Evolutionary conservation across 2,113 vertebrate genomes (phyloP).

Genomic region (Chloroceryle aenea): DNA sequence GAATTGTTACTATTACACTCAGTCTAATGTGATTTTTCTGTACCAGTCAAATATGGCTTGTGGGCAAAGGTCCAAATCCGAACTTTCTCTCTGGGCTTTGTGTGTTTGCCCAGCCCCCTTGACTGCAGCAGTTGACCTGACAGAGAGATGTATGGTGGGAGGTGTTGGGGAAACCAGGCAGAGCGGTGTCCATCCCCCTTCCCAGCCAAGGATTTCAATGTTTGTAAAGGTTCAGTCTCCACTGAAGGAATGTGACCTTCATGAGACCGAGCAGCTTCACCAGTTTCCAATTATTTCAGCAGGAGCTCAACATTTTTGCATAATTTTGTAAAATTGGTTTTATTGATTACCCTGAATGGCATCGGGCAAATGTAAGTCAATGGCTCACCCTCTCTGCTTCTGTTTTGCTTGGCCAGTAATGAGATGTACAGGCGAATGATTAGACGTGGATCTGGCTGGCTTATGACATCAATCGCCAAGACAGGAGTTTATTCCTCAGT

Average conservation of each 20-base stretch:
- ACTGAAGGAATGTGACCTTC: not conserved
- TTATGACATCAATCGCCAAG: not conserved
- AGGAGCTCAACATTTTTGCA: not conserved
- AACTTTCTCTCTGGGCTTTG: not conserved
- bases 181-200: fast-evolving
- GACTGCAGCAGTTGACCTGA: not conserved
- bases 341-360: not conserved
- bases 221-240: not conserved
- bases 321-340: not conserved
- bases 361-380: not conserved
- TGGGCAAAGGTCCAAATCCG: not conserved
- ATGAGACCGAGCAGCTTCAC: not conserved
- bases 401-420: not conserved
- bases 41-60: not conserved
- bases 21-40: not conserved
- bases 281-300: not conserved
- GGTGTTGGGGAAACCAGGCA: not conserved
- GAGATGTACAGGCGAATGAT: not conserved
- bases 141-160: not conserved
- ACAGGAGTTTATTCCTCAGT: not conserved
- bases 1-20: not conserved
- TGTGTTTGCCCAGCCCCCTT: not conserved
- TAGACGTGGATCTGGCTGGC: not conserved
- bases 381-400: not conserved
- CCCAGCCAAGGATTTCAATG: not conserved